phyloP scores from a whole-genome alignment of 1,140 invertebrate species.

The Pachyrhynchus sulphureomaculatus region DNA sequence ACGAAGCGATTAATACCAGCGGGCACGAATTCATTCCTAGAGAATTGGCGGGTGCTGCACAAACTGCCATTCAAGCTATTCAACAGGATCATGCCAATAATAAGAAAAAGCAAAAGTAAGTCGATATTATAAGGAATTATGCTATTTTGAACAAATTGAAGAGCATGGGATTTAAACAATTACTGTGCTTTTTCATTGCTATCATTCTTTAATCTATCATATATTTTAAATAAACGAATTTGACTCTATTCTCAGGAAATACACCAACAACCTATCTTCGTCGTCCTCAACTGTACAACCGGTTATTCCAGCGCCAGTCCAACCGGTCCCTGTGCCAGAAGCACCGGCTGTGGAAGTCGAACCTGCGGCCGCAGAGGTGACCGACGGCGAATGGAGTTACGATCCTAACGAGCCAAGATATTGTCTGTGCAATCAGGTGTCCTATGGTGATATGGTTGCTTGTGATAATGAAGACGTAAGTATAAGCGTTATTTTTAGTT shows the following conservation, averaged over 20 bases:
- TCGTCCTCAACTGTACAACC: conserved; percentile 31
- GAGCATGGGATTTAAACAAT: too few species aligned
- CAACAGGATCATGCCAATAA: conserved; percentile 59
- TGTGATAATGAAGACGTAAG: conserved; percentile 95
- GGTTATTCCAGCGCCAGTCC: conserved; percentile 22
- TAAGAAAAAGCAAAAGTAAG: conserved; percentile 70
- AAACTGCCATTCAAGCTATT: conserved; percentile 74
- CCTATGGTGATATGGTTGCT: conserved; percentile 98
- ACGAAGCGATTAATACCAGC: conserved; percentile 78
- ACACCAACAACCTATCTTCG: conserved; percentile 27
- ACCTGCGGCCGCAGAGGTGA: conserved; percentile 36
- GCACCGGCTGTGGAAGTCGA: conserved; percentile 40
- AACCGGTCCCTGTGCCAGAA: conserved; percentile 32
- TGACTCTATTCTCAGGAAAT: too few species aligned
- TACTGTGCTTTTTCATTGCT: too few species aligned
- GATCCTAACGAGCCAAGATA: conserved; percentile 94
- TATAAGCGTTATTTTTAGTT: conserved; percentile 20
- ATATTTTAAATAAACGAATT: too few species aligned
- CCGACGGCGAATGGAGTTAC: conserved; percentile 68
- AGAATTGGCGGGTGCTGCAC: conserved; percentile 74
- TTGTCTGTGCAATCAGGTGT: conserved; percentile 97
- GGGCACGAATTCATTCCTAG: conserved; percentile 60
- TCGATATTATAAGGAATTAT: neutral
- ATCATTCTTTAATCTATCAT: too few species aligned
- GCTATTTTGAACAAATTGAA: too few species aligned